These are phyloP conservation scores for Yponomeuta malinellus DNA, from an alignment of 2,888 invertebrate genomes.

Conservation along the genomic window DNA sequence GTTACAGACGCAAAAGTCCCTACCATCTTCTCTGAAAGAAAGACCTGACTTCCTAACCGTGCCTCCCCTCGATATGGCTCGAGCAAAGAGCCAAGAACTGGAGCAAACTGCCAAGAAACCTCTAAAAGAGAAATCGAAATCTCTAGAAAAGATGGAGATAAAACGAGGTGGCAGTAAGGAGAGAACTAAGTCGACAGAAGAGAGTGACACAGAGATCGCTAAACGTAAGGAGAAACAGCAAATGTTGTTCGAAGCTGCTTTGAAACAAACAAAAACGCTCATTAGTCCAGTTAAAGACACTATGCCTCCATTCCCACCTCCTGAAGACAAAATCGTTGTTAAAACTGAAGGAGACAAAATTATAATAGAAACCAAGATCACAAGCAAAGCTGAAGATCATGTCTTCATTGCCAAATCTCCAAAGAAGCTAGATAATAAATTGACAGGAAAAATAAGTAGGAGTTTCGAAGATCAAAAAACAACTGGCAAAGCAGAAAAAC, in stretches of 20 bases:
- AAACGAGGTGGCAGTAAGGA: conserved; percentile 77
- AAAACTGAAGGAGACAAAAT: conserved; percentile 82
- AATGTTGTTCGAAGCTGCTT: conserved; percentile 83
- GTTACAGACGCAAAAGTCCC: conserved; percentile 71
- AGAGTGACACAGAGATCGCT: conserved; percentile 81
- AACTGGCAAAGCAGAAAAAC: conserved; percentile 70
- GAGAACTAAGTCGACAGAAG: conserved; percentile 82
- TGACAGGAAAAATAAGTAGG: conserved; percentile 75
- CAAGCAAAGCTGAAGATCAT: conserved; percentile 84
- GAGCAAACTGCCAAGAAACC: conserved; percentile 68
- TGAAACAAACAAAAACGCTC: conserved; percentile 84
- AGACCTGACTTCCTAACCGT: conserved; percentile 71
- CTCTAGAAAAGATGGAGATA: conserved; percentile 79
- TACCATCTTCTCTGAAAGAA: conserved; percentile 71
- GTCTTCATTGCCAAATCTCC: conserved; percentile 85
- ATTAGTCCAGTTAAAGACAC: conserved; percentile 84
- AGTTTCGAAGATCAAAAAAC: conserved; percentile 78
- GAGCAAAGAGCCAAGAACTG: conserved; percentile 78
- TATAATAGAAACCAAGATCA: conserved; percentile 83
- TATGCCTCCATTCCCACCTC: conserved; percentile 81
- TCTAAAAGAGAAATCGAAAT: conserved; percentile 81
- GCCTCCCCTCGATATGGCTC: conserved; percentile 72
- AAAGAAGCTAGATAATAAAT: conserved; percentile 79
- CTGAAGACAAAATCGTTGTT: conserved; percentile 83
- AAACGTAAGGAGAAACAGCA: conserved; percentile 85